Percentiles rank a stretch among this genome's conserved stretches.
Conservation (phyloP, 2,888 invertebrate species). For the Campaea margaritaria region DNA sequence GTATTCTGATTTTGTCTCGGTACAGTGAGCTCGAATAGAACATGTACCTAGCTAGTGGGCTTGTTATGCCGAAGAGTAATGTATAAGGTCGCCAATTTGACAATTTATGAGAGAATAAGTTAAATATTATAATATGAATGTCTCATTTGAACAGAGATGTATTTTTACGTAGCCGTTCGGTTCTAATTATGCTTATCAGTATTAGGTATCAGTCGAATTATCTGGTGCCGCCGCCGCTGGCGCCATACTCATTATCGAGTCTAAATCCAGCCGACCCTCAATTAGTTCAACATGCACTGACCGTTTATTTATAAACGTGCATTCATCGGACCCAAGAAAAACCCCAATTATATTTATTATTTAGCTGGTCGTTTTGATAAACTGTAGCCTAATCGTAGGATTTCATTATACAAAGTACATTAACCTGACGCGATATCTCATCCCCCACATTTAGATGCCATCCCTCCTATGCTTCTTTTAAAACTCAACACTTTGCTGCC, state of each 20-base stretch:
- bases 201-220: constrained; percentile 47
- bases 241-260: constrained; percentile 63
- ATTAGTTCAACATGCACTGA: constrained; percentile 54
- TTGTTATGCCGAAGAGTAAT: constrained; percentile 53
- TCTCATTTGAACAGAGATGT: constrained; percentile 22
- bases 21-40: constrained; percentile 63
- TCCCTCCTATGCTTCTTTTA: no score
- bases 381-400: no score
- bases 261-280: constrained; percentile 60
- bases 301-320: constrained; percentile 42
- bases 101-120: constrained; percentile 40
- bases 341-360: constrained; percentile 13
- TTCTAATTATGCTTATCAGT: constrained; percentile 57
- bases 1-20: constrained; percentile 69
- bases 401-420: background rate
- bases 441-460: no score
- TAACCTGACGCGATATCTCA: no score
- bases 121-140: constrained; percentile 23
- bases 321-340: constrained; percentile 32
- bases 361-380: background rate
- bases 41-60: constrained; percentile 25
- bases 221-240: constrained; percentile 53
- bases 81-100: constrained; percentile 54
- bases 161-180: constrained; percentile 27
- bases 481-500: background rate